Base-by-base conservation (phyloP, 2,888 invertebrate genomes). In the Cheilosia vulpina region DNA sequence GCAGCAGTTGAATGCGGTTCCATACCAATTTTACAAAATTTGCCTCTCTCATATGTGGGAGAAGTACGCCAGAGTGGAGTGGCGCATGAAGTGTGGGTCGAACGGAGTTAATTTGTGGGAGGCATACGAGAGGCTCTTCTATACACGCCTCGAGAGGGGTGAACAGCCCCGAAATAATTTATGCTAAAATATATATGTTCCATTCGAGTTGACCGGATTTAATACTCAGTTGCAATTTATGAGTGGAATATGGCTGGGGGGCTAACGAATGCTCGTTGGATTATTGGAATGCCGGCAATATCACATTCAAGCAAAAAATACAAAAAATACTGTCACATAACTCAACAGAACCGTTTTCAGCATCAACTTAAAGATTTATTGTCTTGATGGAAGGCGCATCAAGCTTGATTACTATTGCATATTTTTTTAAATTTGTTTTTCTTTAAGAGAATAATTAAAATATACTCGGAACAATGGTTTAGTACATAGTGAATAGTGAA, bases 161-260 rank as follows among this genome's bases (percentile, higher is more conserved):
- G 81, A 81, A 85, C 81, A 60, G 2, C 66, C 81, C 27, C 71
- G 81, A 85, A 81, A 72, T 81, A 81, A 85, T 85, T 85, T 81
- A 85, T 81, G 71, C 71, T 72, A 72, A 81, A 62, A 81, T 76
- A 76, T 69, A 60, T 55, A 76, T 75, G 55, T 57, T 62, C 65
- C 53, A 69, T 82, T 82, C 58, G 77, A 87, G 87, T 73, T 87
- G 87, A 82, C 87, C 82, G 82, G 87, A 77, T 87, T 87, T 87
- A 82, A 81, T 85, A 85, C 76, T 72, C 53, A 57, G 71, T 72
- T 81, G 62, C 71, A 76, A 81, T 85, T 77, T 72, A 83, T 78
- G 78, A 81, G 60, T 55, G n/a, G 45, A 55, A 41, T 31, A 55
- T 57, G 53, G 41, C 9, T 57, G 41, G n/a, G 41, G 21, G 53